Evolutionary conservation across 2,888 invertebrate genomes (phyloP).

Genomic region (Argyresthia albistria): DNA sequence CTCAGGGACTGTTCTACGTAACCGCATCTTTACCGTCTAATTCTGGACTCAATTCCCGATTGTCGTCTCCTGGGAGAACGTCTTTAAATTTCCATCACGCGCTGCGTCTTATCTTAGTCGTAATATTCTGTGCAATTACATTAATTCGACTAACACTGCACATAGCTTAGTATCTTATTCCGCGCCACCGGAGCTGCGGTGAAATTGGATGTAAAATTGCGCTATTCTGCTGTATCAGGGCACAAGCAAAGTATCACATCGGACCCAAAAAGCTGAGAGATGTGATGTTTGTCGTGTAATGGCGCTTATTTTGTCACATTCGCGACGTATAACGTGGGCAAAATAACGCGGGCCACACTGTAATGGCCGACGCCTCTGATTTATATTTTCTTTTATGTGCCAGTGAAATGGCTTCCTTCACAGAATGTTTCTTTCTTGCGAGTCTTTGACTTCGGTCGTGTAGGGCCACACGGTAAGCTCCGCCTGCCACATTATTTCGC

Average conservation of each 20-base stretch:
- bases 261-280: constrained; percentile 1
- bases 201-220: constrained; percentile 27
- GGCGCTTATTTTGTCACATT: constrained; percentile 58
- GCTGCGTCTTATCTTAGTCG: neutral
- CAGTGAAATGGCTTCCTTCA: constrained; percentile 53
- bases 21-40: too few relatives aligned
- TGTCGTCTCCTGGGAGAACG: too few relatives aligned
- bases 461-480: neutral
- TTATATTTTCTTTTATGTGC: constrained; percentile 67
- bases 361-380: constrained; percentile 61
- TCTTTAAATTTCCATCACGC: too few relatives aligned
- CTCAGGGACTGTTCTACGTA: too few relatives aligned
- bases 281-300: constrained; percentile 44
- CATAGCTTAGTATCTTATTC: neutral
- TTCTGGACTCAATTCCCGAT: too few relatives aligned
- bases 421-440: constrained; percentile 42
- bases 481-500: neutral
- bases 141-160: too few relatives aligned
- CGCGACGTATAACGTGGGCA: constrained; percentile 47
- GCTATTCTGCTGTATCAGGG: constrained; percentile 15
- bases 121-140: neutral
- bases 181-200: neutral
- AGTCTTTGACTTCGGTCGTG: constrained; percentile 9
- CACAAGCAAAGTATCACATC: neutral
- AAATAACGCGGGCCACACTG: constrained; percentile 42